phyloP scores from a whole-genome alignment of 2,888 invertebrate genomes.

The Cephus spinipes region DNA sequence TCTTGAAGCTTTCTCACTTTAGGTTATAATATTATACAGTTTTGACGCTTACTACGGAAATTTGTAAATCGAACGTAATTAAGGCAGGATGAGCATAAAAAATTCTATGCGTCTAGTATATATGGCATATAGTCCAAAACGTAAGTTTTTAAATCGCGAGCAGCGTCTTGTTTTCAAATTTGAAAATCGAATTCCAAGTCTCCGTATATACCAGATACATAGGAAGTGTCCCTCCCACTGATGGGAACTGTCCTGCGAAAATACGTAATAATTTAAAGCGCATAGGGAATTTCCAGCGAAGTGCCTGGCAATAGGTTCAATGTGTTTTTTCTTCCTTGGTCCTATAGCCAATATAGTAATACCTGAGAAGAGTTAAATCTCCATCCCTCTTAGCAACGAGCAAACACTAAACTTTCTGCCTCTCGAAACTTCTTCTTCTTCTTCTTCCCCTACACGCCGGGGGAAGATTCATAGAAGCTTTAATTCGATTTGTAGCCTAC shows the following conservation, averaged over 20 bases:
- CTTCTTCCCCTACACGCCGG: neutral
- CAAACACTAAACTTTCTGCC: slow-evolving; percentile 20
- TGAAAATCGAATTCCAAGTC: neutral
- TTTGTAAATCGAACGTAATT: neutral
- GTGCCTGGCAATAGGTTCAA: neutral
- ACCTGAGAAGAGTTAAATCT: slow-evolving; percentile 8
- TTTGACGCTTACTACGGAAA: neutral
- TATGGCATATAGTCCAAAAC: neutral
- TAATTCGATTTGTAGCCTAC: slow-evolving; percentile 50
- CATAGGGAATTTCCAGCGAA: neutral
- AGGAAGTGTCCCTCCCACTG: neutral
- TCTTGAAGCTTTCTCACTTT: neutral
- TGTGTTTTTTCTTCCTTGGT: neutral
- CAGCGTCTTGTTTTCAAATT: neutral
- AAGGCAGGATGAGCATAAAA: too few species aligned
- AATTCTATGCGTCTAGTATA: neutral
- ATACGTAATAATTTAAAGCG: neutral
- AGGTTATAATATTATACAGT: neutral
- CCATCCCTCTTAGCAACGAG: slow-evolving; percentile 13
- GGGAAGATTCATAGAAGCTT: slow-evolving; percentile 46
- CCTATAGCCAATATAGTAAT: neutral
- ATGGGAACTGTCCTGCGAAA: neutral
- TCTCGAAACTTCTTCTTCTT: slow-evolving; percentile 24
- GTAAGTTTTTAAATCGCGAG: neutral
- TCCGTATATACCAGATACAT: neutral